These are phyloP conservation scores for Cylloceria caligata DNA, from an alignment of 2,888 invertebrate genomes.

Conservation along the genomic window DNA sequence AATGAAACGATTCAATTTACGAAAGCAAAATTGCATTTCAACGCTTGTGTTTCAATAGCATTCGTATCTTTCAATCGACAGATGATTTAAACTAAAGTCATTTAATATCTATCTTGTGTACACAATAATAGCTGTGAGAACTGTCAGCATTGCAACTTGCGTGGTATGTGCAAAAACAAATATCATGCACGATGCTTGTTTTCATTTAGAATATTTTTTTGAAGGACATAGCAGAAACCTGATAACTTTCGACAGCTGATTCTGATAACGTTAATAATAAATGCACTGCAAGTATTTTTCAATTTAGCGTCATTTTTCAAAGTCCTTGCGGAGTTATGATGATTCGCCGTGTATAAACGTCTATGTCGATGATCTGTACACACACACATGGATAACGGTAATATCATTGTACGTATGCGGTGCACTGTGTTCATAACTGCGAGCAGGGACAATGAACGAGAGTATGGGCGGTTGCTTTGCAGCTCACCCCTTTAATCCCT, in stretches of 20 bases:
- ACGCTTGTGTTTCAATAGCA: background rate
- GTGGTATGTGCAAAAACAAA: too few species aligned
- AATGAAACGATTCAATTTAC: background rate
- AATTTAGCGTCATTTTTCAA: background rate
- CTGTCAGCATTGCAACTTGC: too few species aligned
- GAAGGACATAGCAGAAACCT: too few species aligned
- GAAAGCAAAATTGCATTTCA: background rate
- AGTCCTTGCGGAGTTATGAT: constrained; percentile 39
- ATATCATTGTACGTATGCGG: constrained; percentile 34
- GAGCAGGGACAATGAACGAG: constrained; percentile 61
- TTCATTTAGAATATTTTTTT: too few species aligned
- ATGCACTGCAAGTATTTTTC: too few species aligned
- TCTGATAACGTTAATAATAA: too few species aligned
- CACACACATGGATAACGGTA: constrained; percentile 9
- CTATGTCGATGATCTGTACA: background rate
- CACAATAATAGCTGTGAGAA: too few species aligned
- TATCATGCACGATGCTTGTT: too few species aligned
- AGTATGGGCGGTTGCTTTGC: constrained; percentile 55
- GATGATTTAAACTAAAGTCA: background rate
- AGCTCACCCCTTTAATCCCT: constrained; percentile 60
- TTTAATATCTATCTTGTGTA: too few species aligned
- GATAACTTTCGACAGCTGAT: too few species aligned
- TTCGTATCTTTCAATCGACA: background rate
- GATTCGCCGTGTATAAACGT: background rate
- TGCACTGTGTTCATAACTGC: constrained; percentile 50